Evolutionary conservation across 2,888 invertebrate genomes (phyloP).

Genomic region (Leptopilina myrica): DNA sequence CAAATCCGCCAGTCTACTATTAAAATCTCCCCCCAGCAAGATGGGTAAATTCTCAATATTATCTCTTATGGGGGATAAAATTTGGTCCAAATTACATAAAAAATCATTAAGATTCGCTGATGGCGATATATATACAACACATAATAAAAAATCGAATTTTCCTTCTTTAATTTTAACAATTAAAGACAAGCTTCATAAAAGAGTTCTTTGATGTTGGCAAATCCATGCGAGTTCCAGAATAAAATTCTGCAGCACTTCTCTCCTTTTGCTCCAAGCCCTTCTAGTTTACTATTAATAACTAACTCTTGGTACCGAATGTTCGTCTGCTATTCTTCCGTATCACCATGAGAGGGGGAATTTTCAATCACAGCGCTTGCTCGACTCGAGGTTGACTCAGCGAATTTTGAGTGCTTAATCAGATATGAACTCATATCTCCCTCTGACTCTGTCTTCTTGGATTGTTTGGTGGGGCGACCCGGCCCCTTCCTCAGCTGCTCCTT

Average conservation of each 20-base stretch:
- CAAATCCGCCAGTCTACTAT: not conserved
- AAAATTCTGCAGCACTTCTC: not conserved
- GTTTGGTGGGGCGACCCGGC: too few species aligned
- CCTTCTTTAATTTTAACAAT: not conserved
- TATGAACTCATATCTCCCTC: too few species aligned
- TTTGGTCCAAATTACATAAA: not conserved
- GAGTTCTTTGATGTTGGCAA: not conserved
- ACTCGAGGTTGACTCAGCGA: too few species aligned
- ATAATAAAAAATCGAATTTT: not conserved
- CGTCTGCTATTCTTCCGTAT: too few species aligned
- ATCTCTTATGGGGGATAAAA: not conserved
- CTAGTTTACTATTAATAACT: too few species aligned
- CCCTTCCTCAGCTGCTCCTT: too few species aligned
- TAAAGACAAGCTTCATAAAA: not conserved
- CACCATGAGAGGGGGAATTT: too few species aligned
- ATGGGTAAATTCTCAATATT: not conserved
- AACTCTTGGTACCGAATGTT: too few species aligned
- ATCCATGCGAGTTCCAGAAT: not conserved
- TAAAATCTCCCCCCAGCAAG: not conserved
- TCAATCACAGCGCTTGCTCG: too few species aligned
- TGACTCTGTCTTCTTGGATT: too few species aligned
- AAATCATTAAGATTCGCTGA: not conserved
- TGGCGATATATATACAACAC: not conserved
- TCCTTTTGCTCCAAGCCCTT: too few species aligned
- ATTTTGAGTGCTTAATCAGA: too few species aligned